phyloP scores from a whole-genome alignment of 2,888 invertebrate species.

The Apamea epomidion region DNA sequence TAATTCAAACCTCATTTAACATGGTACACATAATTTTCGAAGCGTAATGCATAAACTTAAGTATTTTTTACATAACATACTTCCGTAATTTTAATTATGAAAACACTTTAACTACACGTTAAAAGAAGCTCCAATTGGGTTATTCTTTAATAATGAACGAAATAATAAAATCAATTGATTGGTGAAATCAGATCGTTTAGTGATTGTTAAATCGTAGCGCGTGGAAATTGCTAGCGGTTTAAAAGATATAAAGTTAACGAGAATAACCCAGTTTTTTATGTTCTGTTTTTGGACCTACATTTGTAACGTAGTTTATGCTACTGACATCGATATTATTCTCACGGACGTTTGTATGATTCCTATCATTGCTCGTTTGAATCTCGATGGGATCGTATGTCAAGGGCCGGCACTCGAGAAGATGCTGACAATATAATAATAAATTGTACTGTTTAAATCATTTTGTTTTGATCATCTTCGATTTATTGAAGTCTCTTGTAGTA shows the following conservation, averaged over 20 bases:
- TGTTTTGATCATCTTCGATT: constrained; percentile 21
- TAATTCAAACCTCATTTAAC: constrained; percentile 41
- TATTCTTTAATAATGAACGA: constrained; percentile 49
- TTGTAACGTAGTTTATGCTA: constrained; percentile 31
- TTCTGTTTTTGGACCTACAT: constrained; percentile 47
- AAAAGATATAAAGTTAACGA: constrained; percentile 63
- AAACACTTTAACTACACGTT: constrained; percentile 32
- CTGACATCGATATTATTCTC: constrained; percentile 53
- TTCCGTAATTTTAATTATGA: constrained; percentile 48
- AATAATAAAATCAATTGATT: constrained; percentile 59
- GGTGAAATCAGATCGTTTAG: constrained; percentile 55
- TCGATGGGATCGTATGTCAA: constrained; percentile 44
- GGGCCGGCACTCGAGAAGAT: constrained; percentile 12
- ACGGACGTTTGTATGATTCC: constrained; percentile 29
- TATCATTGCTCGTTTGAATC: constrained; percentile 23
- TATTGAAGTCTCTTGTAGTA: constrained; percentile 1
- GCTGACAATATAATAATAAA: constrained; percentile 35
- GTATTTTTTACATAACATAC: constrained; percentile 31
- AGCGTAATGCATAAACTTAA: constrained; percentile 32
- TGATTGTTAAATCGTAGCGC: constrained; percentile 50
- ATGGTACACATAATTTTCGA: constrained; percentile 36
- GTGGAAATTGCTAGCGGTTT: constrained; percentile 63
- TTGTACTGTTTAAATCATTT: constrained; percentile 8
- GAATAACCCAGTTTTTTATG: constrained; percentile 60
- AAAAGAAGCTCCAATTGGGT: constrained; percentile 42